Percentiles rank a stretch among this genome's conserved stretches.
These are phyloP conservation scores for Cyprinodon brontotheroides DNA, from an alignment of 2,113 vertebrate species.

Conservation along the genomic window DNA sequence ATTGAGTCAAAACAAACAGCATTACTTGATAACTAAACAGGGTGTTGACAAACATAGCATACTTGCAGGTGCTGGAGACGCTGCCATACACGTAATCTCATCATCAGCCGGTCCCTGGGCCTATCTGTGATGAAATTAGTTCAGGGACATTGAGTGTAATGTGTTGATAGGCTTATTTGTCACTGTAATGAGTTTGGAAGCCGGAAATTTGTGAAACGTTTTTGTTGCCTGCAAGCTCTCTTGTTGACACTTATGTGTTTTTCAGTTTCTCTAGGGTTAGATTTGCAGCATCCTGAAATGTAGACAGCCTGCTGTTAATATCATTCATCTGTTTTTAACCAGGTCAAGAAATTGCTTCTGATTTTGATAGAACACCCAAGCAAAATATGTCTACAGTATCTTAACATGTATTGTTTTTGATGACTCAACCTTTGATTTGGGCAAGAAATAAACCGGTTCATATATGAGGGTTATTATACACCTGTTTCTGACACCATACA, in stretches of 20 bases:
- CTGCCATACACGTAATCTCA: slow-evolving; percentile 44
- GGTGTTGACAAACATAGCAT: slow-evolving; percentile 37
- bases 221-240: slow-evolving; percentile 18
- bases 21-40: slow-evolving; percentile 43
- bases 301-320: background rate
- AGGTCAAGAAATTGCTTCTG: background rate
- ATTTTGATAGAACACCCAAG: background rate
- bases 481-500: no score
- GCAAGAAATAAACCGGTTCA: no score
- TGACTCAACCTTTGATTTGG: no score
- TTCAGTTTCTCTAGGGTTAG: slow-evolving; percentile 2
- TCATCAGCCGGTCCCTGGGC: slow-evolving; percentile 47
- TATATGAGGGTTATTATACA: background rate
- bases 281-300: slow-evolving; percentile 12
- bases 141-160: slow-evolving; percentile 49
- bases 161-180: slow-evolving; percentile 62
- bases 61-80: slow-evolving; percentile 46
- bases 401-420: background rate
- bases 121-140: slow-evolving; percentile 49
- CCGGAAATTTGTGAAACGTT: slow-evolving; percentile 24
- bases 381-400: background rate
- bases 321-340: slow-evolving; percentile 6
- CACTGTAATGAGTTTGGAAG: slow-evolving; percentile 50
- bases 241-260: slow-evolving; percentile 10
- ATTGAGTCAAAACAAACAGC: slow-evolving; percentile 53